phyloP scores from a whole-genome alignment of 2,888 invertebrate species.

The Neria commutata region DNA sequence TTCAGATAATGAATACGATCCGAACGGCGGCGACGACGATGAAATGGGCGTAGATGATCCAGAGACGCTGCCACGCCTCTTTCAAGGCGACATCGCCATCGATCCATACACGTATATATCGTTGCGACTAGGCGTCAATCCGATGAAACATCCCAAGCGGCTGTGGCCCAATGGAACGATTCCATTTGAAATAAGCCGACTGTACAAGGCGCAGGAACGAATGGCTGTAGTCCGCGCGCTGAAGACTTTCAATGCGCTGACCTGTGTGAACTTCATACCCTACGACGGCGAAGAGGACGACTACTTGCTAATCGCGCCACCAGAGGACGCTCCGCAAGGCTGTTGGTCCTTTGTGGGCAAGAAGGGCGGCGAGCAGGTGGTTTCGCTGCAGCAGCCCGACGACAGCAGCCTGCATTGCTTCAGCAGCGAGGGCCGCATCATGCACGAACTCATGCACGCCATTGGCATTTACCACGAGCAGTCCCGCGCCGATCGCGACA shows the following conservation, averaged over 20 bases:
- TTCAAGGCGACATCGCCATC: slow-evolving; percentile 74
- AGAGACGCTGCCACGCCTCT: slow-evolving; percentile 70
- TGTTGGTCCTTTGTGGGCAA: slow-evolving; percentile 81
- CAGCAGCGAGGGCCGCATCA: slow-evolving; percentile 73
- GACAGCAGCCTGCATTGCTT: slow-evolving; percentile 69
- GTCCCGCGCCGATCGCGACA: slow-evolving; percentile 72
- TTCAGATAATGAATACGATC: slow-evolving; percentile 42
- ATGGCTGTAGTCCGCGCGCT: slow-evolving; percentile 68
- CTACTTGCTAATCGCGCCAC: slow-evolving; percentile 70
- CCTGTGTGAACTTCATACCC: slow-evolving; percentile 70
- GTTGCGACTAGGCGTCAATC: slow-evolving; percentile 69
- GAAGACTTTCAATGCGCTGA: slow-evolving; percentile 68
- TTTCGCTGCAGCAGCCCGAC: slow-evolving; percentile 72
- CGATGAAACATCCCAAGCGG: slow-evolving; percentile 70
- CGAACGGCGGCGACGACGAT: slow-evolving; percentile 38
- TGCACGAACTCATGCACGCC: slow-evolving; percentile 81
- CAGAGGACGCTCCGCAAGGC: slow-evolving; percentile 69
- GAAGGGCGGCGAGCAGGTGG: slow-evolving; percentile 75
- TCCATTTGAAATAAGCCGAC: slow-evolving; percentile 70
- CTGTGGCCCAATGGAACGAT: slow-evolving; percentile 71
- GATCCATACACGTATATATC: slow-evolving; percentile 67
- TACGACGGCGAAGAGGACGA: slow-evolving; percentile 70
- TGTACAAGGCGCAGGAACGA: slow-evolving; percentile 62
- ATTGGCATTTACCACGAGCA: slow-evolving; percentile 85
- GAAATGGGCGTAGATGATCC: slow-evolving; percentile 64